Evolutionary conservation across 2,888 invertebrate species (phyloP).

Genomic region (Stenotaenia linearis): DNA sequence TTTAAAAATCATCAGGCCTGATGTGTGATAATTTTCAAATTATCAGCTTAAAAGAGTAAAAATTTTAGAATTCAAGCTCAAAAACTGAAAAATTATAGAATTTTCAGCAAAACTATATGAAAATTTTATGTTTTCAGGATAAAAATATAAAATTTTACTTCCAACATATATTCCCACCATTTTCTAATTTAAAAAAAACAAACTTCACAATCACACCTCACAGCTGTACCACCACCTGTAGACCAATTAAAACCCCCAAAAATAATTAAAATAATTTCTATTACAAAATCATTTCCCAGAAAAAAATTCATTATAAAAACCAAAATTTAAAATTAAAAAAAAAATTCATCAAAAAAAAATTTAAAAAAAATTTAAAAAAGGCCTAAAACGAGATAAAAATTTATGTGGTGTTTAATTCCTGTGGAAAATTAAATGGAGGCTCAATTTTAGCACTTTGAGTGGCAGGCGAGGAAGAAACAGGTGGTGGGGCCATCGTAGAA

Average conservation of each 20-base stretch:
- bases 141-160: not conserved
- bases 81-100: too few species aligned
- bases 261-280: too few species aligned
- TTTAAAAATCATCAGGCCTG: too few species aligned
- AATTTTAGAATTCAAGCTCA: too few species aligned
- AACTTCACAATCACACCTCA: too few species aligned
- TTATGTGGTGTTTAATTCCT: not conserved
- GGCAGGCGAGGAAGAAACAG: not conserved
- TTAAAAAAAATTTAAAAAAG: not conserved
- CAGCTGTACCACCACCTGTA: conserved; percentile 12
- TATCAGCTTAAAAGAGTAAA: too few species aligned
- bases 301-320: not conserved
- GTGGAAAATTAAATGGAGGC: not conserved
- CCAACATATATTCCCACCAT: not conserved
- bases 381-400: too few species aligned
- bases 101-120: too few species aligned
- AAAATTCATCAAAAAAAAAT: not conserved
- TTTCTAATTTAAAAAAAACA: too few species aligned
- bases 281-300: not conserved
- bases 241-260: not conserved
- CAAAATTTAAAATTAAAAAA: not conserved
- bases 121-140: too few species aligned
- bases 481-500: not conserved
- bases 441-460: not conserved
- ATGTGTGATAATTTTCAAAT: too few species aligned